Evolutionary conservation across 2,113 vertebrate genomes (phyloP), one percentile per base, ranked within the genome.

Genomic region (Hepsetus odoe): DNA sequence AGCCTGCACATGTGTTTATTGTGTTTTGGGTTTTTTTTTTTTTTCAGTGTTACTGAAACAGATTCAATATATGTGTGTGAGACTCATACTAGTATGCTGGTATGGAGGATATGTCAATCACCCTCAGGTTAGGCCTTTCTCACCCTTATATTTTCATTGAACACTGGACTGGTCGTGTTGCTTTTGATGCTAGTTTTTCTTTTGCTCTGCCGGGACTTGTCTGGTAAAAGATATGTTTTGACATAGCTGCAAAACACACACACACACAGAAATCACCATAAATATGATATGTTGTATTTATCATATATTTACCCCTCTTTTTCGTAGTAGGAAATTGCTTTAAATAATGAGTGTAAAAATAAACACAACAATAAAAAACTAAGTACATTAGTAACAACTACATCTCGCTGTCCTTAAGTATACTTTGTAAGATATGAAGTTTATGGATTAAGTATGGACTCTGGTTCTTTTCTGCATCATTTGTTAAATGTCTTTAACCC

Each of bases 171-270:
- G 53, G 92, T 96, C 88, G 89, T 95, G 90, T 96, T 96, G 84
- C 91, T 93, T 89, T 96, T 98, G 86, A 98, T 94, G 90, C 95
- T 96, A 58, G 98, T 98, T 93, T 99, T 99, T 83, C 97, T 92
- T 83, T 99, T 99, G 82, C 95, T 97, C 87, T 97, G 97, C 69
- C 96, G 93, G 30, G 97, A 98, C n/a, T 89, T 98, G 79, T 99
- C 98, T 12, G 98, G 98, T 82, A 99, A 93, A 38, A 99, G 95
- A 87, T 99, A 99, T 0, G 95, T 90, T 93, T 99, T 99, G 82
- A 99, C 96, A 33, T 99, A 99, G 0, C 97, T 99, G 88, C 30
- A 79, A 80, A 44, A 62, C 80, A 86, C 32, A 3, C 8, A 69
- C 20, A 61, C n/a, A 58, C 70, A 66, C 0, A n/a, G 24, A 32